Percentiles rank a stretch among this genome's conserved stretches.
These are phyloP conservation scores for Phragmatobia fuliginosa DNA, from an alignment of 2,888 invertebrate genomes.

Conservation along the genomic window DNA sequence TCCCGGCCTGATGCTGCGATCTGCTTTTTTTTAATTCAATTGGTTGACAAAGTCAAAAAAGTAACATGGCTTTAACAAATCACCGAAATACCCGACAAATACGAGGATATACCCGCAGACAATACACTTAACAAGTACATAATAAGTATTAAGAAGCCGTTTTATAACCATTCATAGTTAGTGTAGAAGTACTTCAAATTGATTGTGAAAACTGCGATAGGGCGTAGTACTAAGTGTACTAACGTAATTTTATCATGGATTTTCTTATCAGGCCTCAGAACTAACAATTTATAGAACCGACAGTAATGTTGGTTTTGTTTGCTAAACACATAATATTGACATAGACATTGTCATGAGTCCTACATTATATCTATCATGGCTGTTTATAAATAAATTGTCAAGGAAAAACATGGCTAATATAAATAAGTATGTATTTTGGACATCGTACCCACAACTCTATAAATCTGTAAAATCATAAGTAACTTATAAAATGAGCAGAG, in stretches of 20 bases:
- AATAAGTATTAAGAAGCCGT: not conserved
- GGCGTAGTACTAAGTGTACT: not conserved
- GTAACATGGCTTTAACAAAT: no score
- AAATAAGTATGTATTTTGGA: no score
- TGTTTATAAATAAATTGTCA: not conserved
- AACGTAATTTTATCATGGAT: slow-evolving; percentile 39
- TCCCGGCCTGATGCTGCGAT: no score
- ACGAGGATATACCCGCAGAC: no score
- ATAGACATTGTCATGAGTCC: not conserved
- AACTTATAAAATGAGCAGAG: no score
- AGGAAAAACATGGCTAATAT: not conserved
- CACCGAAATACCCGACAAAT: no score
- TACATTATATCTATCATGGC: not conserved
- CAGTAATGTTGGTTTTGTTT: slow-evolving; percentile 8
- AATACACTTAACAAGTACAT: no score
- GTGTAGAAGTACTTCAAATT: not conserved
- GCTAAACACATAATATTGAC: slow-evolving; percentile 2
- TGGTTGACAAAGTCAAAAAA: no score
- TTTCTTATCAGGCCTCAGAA: slow-evolving; percentile 38
- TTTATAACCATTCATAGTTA: not conserved
- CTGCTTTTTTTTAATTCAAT: no score
- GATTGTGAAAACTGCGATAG: slow-evolving; percentile 3
- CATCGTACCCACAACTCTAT: no score
- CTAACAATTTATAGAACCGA: slow-evolving; percentile 1
- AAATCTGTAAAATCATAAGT: no score